phyloP scores from a whole-genome alignment of 2,797 vertebrate species.

The Menidia menidia region DNA sequence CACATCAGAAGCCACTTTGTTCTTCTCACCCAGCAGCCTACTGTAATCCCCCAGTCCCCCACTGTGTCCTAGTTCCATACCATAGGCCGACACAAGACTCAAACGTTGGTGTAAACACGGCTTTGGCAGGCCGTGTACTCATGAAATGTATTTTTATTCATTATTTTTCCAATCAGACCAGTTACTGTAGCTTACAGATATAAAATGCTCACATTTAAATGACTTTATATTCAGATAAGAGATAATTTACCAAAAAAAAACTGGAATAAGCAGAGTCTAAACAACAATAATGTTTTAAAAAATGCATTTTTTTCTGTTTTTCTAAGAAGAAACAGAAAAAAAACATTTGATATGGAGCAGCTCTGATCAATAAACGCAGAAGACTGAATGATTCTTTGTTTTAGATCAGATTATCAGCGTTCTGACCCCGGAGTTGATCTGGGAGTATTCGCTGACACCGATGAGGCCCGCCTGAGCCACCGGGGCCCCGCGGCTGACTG shows the following conservation, averaged over 20 bases:
- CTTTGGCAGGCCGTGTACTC: background rate
- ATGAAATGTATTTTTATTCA: background rate
- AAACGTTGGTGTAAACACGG: background rate
- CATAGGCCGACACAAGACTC: constrained; percentile 1
- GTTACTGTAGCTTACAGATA: too few species aligned
- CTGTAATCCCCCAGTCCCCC: constrained; percentile 13
- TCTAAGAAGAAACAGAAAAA: too few species aligned
- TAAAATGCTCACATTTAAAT: background rate
- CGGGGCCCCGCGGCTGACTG: constrained; percentile 58
- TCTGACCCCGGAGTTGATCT: constrained; percentile 31
- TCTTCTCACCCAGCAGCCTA: constrained; percentile 9
- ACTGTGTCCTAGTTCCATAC: constrained; percentile 16
- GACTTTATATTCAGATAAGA: background rate
- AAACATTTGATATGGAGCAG: too few species aligned
- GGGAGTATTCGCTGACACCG: constrained; percentile 54
- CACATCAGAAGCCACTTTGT: constrained; percentile 22
- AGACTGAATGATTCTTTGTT: too few species aligned
- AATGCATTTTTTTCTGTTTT: background rate
- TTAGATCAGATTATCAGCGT: constrained; percentile 1
- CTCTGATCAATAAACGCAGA: too few species aligned
- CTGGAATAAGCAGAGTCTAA: background rate
- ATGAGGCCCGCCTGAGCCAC: constrained; percentile 53
- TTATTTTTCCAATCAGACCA: too few species aligned
- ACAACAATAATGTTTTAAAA: background rate
- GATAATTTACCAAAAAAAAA: background rate